Percentiles rank a stretch among this genome's conserved stretches.
phyloP scores from a whole-genome alignment of 2,888 invertebrate genomes.

The Hipparchia semele region DNA sequence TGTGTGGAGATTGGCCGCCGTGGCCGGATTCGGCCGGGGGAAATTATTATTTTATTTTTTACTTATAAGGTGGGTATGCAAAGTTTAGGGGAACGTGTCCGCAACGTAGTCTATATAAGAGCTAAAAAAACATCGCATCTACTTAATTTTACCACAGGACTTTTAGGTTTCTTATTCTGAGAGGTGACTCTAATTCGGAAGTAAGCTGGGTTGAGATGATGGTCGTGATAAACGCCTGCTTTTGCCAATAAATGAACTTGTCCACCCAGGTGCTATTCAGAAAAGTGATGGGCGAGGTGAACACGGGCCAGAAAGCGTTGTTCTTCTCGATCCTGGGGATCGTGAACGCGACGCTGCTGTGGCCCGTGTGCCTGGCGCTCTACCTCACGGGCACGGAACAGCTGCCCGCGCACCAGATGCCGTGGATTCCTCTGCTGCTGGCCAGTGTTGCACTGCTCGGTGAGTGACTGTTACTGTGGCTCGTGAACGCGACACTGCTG shows the following conservation, averaged over 20 bases:
- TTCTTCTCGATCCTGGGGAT: conserved; percentile 96
- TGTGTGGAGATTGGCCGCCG: no score
- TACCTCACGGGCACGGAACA: conserved; percentile 94
- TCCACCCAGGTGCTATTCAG: conserved; percentile 92
- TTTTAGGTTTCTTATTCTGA: no score
- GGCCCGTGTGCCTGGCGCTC: conserved; percentile 95
- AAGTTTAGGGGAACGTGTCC: no score
- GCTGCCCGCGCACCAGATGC: conserved; percentile 90
- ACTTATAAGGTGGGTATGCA: no score
- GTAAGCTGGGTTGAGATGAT: no score
- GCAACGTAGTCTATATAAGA: no score
- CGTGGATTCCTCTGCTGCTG: conserved; percentile 93
- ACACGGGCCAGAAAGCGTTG: conserved; percentile 95
- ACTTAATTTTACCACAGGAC: no score
- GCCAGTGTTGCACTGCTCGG: conserved; percentile 90
- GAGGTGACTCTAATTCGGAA: no score
- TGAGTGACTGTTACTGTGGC: conserved; percentile 59
- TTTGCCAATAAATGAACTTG: neutral
- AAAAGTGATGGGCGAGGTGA: conserved; percentile 96
- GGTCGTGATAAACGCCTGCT: no score
- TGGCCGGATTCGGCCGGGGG: no score
- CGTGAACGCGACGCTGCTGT: conserved; percentile 93
- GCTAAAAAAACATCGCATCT: no score
- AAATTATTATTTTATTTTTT: no score
- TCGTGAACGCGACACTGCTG: conserved; percentile 92